A percentile compares a stretch with the other conserved stretches of the same genome.
These are phyloP conservation scores for Phaetusa simplex DNA, from an alignment of 2,113 vertebrate species.

Conservation along the genomic window DNA sequence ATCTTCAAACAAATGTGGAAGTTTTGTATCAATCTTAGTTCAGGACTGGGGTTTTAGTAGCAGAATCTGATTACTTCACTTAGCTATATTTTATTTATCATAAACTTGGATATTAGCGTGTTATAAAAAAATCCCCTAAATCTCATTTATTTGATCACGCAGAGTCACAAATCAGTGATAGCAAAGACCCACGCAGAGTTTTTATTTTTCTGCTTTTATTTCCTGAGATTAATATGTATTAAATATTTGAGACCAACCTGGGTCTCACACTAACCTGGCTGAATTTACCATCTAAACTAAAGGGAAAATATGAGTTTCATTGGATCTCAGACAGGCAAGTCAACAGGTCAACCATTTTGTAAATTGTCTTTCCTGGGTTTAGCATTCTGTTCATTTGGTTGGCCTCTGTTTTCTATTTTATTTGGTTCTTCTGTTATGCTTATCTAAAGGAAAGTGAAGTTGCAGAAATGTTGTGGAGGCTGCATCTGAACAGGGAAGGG, in stretches of 20 bases:
- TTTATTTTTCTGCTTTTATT: neutral
- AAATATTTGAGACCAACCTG: neutral
- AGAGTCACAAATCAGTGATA: neutral
- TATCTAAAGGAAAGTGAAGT: neutral
- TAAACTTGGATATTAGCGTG: neutral
- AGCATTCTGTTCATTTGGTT: neutral
- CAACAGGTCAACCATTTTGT: neutral
- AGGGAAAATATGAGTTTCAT: neutral
- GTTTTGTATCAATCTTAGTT: neutral
- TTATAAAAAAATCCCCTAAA: neutral
- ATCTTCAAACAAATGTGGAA: neutral
- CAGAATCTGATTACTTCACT: neutral
- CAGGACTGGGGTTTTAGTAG: neutral
- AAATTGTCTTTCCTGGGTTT: neutral
- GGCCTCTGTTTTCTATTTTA: neutral
- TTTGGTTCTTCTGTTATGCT: neutral
- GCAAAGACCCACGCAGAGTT: neutral
- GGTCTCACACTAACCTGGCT: neutral
- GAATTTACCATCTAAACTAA: neutral
- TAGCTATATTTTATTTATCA: neutral
- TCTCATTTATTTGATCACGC: neutral
- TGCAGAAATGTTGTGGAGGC: neutral
- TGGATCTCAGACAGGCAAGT: neutral
- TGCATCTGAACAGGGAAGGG: neutral
- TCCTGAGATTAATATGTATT: neutral